These are phyloP conservation scores for Cottoperca gobio DNA, from an alignment of 2,797 vertebrate species.

Conservation along the genomic window DNA sequence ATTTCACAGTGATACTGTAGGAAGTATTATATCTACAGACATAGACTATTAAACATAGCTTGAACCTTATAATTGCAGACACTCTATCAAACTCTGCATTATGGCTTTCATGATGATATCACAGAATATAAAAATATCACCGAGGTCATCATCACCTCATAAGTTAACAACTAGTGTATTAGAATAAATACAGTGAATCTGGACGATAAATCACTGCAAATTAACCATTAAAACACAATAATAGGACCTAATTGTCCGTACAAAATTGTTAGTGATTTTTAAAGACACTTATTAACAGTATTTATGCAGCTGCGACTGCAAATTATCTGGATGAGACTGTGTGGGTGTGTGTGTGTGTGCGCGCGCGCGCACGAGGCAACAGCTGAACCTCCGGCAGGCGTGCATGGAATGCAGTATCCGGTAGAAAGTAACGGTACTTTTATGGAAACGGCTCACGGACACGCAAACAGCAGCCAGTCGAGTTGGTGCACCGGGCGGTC, in stretches of 20 bases:
- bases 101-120: not conserved
- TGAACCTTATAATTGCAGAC: not conserved
- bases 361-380: conserved; percentile 76
- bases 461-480: conserved; percentile 81
- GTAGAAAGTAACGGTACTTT: conserved; percentile 92
- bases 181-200: not conserved
- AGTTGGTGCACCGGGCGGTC: conserved; percentile 65
- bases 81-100: not conserved
- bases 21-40: not conserved
- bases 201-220: not conserved
- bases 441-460: conserved; percentile 89
- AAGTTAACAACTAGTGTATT: not conserved
- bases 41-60: not conserved
- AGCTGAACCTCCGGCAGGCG: conserved; percentile 90
- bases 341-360: not conserved
- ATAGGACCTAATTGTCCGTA: not conserved
- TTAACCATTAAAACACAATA: not conserved
- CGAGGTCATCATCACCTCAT: not conserved
- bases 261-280: not conserved
- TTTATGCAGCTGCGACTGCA: conserved; percentile 57
- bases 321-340: conserved; percentile 16
- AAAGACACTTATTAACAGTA: conserved; percentile 3
- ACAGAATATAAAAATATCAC: not conserved
- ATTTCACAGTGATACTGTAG: not conserved
- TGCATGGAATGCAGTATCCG: conserved; percentile 90